Percentiles rank a stretch among this genome's conserved stretches.
These are phyloP conservation scores for Drosophila malerkotliana DNA, from an alignment of 1,140 invertebrate species.

Conservation along the genomic window DNA sequence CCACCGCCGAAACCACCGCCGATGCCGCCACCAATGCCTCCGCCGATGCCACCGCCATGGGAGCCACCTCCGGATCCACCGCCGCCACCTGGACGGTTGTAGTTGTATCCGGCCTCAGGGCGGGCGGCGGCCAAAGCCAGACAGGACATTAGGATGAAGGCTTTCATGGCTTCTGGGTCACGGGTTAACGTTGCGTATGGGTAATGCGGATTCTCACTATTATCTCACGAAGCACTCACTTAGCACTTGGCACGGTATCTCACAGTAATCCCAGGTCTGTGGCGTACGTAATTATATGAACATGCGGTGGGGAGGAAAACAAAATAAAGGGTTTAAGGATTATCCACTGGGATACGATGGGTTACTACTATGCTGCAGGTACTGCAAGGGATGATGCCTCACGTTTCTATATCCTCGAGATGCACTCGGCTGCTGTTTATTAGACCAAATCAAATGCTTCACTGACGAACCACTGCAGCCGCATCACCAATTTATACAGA, in stretches of 20 bases:
- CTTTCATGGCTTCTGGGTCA: conserved; percentile 77
- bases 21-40: conserved; percentile 45
- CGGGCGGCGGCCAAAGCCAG: conserved; percentile 86
- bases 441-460: conserved; percentile 84
- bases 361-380: not conserved
- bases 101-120: conserved; percentile 87
- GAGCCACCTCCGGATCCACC: conserved; percentile 62
- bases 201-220: conserved; percentile 21
- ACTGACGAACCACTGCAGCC: conserved; percentile 80
- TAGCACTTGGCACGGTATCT: conserved; percentile 63
- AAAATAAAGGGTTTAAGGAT: conserved; percentile 31
- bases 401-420: conserved; percentile 71
- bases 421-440: conserved; percentile 77
- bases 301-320: conserved; percentile 12
- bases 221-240: conserved; percentile 49
- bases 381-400: conserved; percentile 35
- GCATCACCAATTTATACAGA: conserved; percentile 84
- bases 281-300: conserved; percentile 39
- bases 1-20: conserved; percentile 57
- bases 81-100: conserved; percentile 85
- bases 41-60: conserved; percentile 39
- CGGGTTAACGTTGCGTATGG: conserved; percentile 48
- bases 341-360: conserved; percentile 37
- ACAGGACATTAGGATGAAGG: conserved; percentile 85
- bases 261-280: conserved; percentile 83